These are phyloP conservation scores for Intellagama lesueurii DNA, from an alignment of 2,797 vertebrate genomes.

Conservation along the genomic window DNA sequence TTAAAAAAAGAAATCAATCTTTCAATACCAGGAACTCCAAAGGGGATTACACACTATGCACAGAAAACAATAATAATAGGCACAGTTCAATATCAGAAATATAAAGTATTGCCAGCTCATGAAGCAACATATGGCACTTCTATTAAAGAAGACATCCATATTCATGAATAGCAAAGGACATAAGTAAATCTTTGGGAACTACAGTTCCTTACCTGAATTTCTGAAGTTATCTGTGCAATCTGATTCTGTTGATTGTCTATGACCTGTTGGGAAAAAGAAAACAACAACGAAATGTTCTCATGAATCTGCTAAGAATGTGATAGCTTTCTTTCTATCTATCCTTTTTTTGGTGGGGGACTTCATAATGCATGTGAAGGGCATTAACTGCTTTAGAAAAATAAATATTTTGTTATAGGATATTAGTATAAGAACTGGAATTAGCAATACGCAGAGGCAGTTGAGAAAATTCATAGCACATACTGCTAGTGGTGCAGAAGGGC, in stretches of 20 bases:
- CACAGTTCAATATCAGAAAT: background rate
- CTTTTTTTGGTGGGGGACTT: background rate
- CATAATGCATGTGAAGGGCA: slow-evolving; percentile 21
- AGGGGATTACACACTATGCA: background rate
- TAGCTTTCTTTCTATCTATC: background rate
- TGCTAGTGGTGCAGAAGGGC: background rate
- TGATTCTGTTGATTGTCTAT: slow-evolving; percentile 89
- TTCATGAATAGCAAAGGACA: background rate
- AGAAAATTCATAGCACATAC: background rate
- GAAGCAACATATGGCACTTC: background rate
- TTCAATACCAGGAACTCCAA: background rate
- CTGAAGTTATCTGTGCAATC: slow-evolving; percentile 85
- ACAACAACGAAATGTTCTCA: slow-evolving; percentile 45
- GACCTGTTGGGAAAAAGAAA: slow-evolving; percentile 80
- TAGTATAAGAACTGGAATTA: background rate
- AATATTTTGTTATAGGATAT: background rate
- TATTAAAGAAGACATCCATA: background rate
- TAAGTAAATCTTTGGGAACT: slow-evolving; percentile 17
- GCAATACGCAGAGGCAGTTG: background rate
- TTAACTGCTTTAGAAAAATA: background rate
- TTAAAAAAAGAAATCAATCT: background rate
- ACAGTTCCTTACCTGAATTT: slow-evolving; percentile 85
- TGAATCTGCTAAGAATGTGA: background rate
- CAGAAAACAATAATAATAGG: background rate
- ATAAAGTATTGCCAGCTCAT: background rate